These are phyloP conservation scores for Tichodroma muraria DNA, from an alignment of 2,113 vertebrate genomes.

Conservation along the genomic window DNA sequence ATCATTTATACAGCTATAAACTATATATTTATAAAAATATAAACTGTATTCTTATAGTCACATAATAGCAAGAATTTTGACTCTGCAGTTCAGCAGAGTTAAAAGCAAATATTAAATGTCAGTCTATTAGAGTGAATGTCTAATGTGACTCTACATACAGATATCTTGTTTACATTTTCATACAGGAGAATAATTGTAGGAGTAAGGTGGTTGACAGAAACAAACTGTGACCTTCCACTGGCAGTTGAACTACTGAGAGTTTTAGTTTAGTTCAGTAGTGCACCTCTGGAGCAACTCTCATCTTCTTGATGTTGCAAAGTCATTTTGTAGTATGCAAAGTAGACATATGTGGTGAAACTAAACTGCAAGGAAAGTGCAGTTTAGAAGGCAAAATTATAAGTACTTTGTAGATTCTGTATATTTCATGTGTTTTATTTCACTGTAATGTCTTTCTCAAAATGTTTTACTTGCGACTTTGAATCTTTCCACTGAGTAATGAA, in stretches of 20 bases:
- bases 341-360: neutral
- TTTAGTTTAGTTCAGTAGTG: neutral
- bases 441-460: neutral
- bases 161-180: neutral
- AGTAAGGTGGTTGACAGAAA: neutral
- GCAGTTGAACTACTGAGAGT: neutral
- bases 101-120: neutral
- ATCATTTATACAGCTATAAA: neutral
- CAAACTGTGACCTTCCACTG: accelerated
- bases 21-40: neutral
- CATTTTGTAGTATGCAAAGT: neutral
- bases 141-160: neutral
- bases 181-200: neutral
- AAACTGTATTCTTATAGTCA: neutral
- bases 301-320: neutral
- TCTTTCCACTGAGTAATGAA: neutral
- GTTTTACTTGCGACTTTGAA: neutral
- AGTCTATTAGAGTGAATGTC: neutral
- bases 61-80: neutral
- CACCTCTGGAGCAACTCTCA: neutral
- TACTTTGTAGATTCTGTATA: neutral
- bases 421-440: neutral
- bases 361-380: neutral
- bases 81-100: neutral
- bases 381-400: neutral